Percentiles rank a stretch among this genome's conserved stretches.
These are phyloP conservation scores for Eonycteris spelaea DNA, from an alignment of 2,113 vertebrate genomes.

Conservation along the genomic window DNA sequence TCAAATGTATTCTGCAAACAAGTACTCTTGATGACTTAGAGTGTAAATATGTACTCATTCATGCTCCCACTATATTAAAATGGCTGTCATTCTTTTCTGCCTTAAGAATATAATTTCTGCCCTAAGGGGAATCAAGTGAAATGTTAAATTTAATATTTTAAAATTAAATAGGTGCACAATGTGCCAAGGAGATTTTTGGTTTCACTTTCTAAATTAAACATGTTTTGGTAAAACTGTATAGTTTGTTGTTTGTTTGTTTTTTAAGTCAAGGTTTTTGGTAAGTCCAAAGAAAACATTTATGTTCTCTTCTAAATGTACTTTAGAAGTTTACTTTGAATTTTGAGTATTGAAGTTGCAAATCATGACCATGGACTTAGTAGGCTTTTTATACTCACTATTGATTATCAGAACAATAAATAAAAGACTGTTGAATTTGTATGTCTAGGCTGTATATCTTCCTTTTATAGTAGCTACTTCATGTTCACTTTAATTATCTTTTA, in stretches of 20 bases:
- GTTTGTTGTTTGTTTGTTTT: neutral
- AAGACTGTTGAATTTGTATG: neutral
- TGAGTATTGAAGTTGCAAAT: neutral
- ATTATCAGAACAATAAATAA: neutral
- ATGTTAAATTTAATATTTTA: constrained; percentile 30
- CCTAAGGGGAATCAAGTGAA: neutral
- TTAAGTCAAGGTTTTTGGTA: constrained; percentile 5
- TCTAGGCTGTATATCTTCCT: neutral
- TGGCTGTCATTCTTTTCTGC: constrained; percentile 10
- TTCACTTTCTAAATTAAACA: constrained; percentile 67
- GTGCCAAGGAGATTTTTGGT: constrained; percentile 42
- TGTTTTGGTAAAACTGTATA: constrained; percentile 29
- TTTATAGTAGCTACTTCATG: neutral
- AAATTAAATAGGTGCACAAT: constrained; percentile 16
- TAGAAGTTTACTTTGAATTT: constrained; percentile 47
- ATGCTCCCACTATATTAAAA: constrained; percentile 33
- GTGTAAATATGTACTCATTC: neutral
- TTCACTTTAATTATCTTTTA: constrained; percentile 29
- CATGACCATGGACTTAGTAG: neutral
- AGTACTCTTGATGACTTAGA: neutral
- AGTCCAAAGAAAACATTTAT: neutral
- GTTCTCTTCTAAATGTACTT: constrained; percentile 32
- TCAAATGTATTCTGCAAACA: constrained; percentile 30
- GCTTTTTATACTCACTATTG: neutral
- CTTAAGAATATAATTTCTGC: constrained; percentile 26